Conservation (phyloP, 1,140 invertebrate genomes). For the Diorhabda sublineata region DNA sequence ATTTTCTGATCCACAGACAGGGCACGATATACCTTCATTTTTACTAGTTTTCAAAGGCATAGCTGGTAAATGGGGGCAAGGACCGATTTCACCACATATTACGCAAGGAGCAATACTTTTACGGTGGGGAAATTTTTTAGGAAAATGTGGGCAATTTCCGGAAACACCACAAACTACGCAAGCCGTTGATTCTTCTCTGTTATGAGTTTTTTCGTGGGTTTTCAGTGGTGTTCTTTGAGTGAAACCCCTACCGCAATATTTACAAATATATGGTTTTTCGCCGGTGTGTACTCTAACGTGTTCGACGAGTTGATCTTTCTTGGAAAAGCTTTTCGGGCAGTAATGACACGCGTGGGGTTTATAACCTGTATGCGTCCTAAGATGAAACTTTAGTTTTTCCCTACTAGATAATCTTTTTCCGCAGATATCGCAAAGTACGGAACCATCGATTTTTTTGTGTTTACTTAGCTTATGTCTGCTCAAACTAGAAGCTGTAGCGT, state of each 20-base stretch:
- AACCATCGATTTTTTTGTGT: conserved; percentile 35
- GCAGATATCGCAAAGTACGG: conserved; percentile 65
- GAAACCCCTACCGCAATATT: conserved; percentile 70
- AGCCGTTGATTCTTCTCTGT: conserved; percentile 69
- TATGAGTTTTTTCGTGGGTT: conserved; percentile 57
- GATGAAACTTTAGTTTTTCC: conserved; percentile 67
- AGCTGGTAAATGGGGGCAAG: conserved; percentile 5
- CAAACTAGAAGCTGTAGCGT: conserved; percentile 43
- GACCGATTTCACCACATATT: conserved; percentile 47
- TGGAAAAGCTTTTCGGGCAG: conserved; percentile 62
- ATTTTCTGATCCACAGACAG: conserved; percentile 7
- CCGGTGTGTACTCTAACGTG: conserved; percentile 63
- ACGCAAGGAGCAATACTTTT: conserved; percentile 58
- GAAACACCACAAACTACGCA: conserved; percentile 53
- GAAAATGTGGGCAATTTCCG: conserved; percentile 39
- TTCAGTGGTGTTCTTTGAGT: conserved; percentile 68
- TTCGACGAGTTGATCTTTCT: conserved; percentile 57
- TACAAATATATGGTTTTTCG: conserved; percentile 63
- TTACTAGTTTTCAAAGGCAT: background rate
- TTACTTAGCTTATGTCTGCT: conserved; percentile 41
- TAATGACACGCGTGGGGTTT: conserved; percentile 67
- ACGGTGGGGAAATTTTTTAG: conserved; percentile 53
- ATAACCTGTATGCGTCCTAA: conserved; percentile 67
- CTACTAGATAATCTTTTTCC: conserved; percentile 70
- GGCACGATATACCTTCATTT: conserved; percentile 1